A percentile compares a stretch with the other conserved stretches of the same genome.
phyloP scores from a whole-genome alignment of 2,113 vertebrate genomes.

The Aspiorhynchus laticeps region DNA sequence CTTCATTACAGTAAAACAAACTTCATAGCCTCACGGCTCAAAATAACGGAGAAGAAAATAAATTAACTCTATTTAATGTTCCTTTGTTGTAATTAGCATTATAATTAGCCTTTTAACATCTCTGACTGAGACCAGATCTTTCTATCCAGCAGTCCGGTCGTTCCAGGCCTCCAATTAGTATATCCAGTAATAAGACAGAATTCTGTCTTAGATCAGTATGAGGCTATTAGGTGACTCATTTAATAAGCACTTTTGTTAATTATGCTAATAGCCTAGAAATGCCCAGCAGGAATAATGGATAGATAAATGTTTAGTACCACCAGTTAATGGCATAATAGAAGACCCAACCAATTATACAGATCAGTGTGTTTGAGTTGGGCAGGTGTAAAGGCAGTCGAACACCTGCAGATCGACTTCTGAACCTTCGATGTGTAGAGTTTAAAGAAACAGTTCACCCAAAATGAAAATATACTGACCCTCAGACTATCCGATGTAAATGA shows the following conservation, averaged over 20 bases:
- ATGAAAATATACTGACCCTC: too few species aligned
- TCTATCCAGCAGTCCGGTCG: neutral
- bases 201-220: constrained; percentile 38
- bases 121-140: constrained; percentile 4
- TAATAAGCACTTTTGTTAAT: constrained; percentile 58
- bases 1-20: neutral
- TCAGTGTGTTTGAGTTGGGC: constrained; percentile 14
- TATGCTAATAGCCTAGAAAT: constrained; percentile 47
- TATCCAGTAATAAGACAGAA: constrained; percentile 28
- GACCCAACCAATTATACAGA: constrained; percentile 38
- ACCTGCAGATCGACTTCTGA: neutral
- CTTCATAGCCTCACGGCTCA: neutral
- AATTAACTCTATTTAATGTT: neutral
- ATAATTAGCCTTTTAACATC: constrained; percentile 40
- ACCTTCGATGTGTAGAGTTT: neutral
- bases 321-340: constrained; percentile 44
- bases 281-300: constrained; percentile 51
- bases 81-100: constrained; percentile 32
- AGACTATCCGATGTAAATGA: too few species aligned
- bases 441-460: neutral
- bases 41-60: neutral
- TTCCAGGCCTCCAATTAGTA: neutral
- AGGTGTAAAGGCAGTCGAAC: neutral
- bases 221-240: constrained; percentile 42
- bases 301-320: constrained; percentile 47